Base-by-base conservation (phyloP, 2,888 invertebrate genomes). In the Sycophila texana region DNA sequence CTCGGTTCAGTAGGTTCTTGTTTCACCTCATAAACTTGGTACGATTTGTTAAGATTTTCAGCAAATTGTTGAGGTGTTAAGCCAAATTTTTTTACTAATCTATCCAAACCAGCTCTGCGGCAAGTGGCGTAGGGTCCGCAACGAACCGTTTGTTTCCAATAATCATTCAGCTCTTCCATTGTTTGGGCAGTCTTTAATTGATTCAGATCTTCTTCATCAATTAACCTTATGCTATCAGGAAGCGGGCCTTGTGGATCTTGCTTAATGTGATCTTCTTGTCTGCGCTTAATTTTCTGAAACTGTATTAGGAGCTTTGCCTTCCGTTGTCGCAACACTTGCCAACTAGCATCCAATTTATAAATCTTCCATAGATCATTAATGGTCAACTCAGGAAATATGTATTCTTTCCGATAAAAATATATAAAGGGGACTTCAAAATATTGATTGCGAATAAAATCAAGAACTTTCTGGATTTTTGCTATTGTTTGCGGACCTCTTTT, bases 351-450 rank as follows among this genome's bases (percentile, higher is more conserved):
- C 89, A 93, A 97, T 87, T 96, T 96, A 91, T 98, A 99, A 18
- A 99, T 96, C 89, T 96, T 97, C 99, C 99, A 99, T 51, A 99
- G 91, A 88, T 99, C 99, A 86, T 97, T 97, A 73, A 98, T 97
- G 84, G 95, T 96, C 26, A 99, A 91, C 87, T 99, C 98, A 0
- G 98, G 98, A 86, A 97, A 95, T 0, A 99, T 97, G 86, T 98
- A 98, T 90, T 99, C 99, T 90, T 99, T 99, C 30, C 99, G 94
- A 89, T 99, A 99, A 91, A 98, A 99, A 0, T 98, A 98, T 85
- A 99, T 99, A 90, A 99, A 99, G 0, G 99, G 99, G 61, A 99
- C 98, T 92, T 99, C 99, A 83, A 98, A 92, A 67, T 96, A 95
- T 87, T 98, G 97, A 89, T 98, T 98, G 58, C 99, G 92, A 94